Evolutionary conservation across 2,888 invertebrate genomes (phyloP).

Genomic region (Epirrhoe alternata): DNA sequence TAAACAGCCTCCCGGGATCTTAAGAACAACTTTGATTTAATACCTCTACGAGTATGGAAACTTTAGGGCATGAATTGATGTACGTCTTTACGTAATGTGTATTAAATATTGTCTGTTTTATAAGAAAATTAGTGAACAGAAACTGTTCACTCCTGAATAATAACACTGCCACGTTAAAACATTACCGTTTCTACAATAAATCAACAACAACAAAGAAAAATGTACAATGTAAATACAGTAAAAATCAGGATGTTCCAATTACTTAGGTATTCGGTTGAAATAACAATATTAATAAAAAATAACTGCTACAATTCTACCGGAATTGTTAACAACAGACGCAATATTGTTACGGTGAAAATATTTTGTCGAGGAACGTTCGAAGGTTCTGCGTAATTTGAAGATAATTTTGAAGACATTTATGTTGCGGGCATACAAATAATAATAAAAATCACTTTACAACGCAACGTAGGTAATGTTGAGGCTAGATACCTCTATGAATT

Average conservation of each 20-base stretch:
- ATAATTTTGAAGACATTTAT: no score
- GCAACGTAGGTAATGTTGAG: no score
- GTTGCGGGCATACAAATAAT: no score
- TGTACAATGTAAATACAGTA: not conserved
- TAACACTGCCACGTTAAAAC: not conserved
- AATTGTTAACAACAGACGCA: not conserved
- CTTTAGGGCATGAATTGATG: not conserved
- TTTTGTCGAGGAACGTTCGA: not conserved
- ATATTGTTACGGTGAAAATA: not conserved
- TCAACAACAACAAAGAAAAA: not conserved
- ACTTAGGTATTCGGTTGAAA: not conserved
- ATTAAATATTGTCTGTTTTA: not conserved
- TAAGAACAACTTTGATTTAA: constrained; percentile 12
- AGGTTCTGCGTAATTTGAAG: no score
- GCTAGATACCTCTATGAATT: no score
- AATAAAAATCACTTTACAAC: no score
- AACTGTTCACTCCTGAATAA: not conserved
- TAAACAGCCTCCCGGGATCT: constrained; percentile 47
- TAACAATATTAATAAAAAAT: constrained; percentile 1
- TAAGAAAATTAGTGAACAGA: not conserved
- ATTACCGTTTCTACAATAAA: not conserved
- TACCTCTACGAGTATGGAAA: constrained; percentile 5
- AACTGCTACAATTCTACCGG: not conserved
- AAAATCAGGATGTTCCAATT: not conserved
- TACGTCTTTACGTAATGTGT: not conserved